Evolutionary conservation across 2,888 invertebrate species (phyloP).

Genomic region (Andrena dorsata): DNA sequence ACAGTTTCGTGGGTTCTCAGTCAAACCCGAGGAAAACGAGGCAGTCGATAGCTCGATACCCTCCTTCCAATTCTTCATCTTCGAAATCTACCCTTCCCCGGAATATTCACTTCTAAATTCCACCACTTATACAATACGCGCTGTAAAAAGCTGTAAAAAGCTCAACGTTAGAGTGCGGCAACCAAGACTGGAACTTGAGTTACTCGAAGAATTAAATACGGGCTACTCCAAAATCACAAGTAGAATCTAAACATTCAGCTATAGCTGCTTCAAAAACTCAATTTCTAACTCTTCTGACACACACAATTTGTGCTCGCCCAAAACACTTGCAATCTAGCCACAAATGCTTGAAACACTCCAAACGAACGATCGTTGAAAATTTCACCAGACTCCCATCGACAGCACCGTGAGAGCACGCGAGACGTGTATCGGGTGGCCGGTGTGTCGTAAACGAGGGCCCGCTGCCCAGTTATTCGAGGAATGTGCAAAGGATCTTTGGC

Average conservation of each 20-base stretch:
- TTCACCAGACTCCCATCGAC: neutral
- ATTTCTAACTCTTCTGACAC: neutral
- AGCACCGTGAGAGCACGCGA: neutral
- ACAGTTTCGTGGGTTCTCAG: slow-evolving; percentile 33
- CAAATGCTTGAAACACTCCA: neutral
- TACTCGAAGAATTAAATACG: neutral
- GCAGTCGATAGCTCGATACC: neutral
- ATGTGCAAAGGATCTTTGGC: slow-evolving; percentile 50
- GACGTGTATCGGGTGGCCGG: slow-evolving; percentile 53
- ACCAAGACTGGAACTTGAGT: neutral
- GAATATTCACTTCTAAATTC: neutral
- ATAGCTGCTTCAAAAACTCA: neutral
- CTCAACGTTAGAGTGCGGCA: neutral
- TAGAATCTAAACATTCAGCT: neutral
- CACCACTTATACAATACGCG: neutral
- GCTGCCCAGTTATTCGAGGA: slow-evolving; percentile 60
- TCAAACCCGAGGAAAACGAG: slow-evolving; percentile 8
- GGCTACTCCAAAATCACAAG: neutral
- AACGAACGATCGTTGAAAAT: neutral
- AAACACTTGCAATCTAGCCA: too few relatives aligned
- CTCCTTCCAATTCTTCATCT: neutral
- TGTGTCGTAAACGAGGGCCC: slow-evolving; percentile 22
- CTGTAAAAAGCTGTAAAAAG: neutral
- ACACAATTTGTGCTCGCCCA: too few relatives aligned
- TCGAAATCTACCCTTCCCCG: neutral